Evolutionary conservation across 2,113 vertebrate genomes (phyloP).

Genomic region (Rutilus rutilus): DNA sequence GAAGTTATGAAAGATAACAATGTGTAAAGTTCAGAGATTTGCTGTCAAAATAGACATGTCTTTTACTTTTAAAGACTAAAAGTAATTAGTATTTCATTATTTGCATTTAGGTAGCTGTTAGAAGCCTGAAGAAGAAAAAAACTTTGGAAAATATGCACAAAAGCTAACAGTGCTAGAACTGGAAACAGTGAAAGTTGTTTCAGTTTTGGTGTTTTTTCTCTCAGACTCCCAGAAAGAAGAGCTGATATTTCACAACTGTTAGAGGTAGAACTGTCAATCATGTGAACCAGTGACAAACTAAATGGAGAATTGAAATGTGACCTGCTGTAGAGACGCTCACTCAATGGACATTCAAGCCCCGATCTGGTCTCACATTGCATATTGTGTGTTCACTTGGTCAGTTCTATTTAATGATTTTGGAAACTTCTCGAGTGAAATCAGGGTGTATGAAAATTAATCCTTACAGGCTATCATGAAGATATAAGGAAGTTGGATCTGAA

Average conservation of each 20-base stretch:
- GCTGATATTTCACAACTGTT: neutral
- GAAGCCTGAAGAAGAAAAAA: neutral
- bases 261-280: neutral
- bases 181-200: neutral
- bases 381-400: neutral
- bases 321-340: neutral
- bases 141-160: neutral
- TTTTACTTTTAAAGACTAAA: neutral
- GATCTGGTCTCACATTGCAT: neutral
- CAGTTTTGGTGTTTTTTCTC: neutral
- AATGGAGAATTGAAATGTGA: neutral
- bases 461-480: neutral
- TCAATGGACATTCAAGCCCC: neutral
- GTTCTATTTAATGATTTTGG: neutral
- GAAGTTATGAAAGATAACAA: no score
- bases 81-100: neutral
- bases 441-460: neutral
- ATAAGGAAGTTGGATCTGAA: slow-evolving; percentile 8
- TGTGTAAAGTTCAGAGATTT: neutral
- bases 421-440: neutral
- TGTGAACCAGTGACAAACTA: neutral
- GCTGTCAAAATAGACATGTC: neutral
- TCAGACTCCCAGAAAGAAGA: neutral
- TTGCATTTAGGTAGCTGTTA: neutral
- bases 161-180: neutral